Evolutionary conservation across 2,797 vertebrate species (phyloP).

Genomic region (Diglossa cyanea): DNA sequence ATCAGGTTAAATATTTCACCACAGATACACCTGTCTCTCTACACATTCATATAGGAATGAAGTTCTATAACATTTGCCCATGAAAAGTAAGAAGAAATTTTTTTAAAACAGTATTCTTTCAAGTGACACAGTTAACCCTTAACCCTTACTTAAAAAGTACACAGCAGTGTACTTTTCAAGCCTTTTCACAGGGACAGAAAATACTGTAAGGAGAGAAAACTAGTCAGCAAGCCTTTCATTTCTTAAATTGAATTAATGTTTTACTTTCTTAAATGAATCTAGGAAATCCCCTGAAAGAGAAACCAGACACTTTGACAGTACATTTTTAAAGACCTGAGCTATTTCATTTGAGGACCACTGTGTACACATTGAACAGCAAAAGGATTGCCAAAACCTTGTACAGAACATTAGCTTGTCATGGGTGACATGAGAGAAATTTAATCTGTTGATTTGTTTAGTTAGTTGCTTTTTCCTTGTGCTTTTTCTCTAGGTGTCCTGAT

Average conservation of each 20-base stretch:
- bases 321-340: background rate
- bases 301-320: background rate
- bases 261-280: background rate
- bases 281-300: background rate
- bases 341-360: background rate
- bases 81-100: background rate
- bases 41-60: background rate
- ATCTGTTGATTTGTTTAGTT: background rate
- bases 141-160: too few relatives aligned
- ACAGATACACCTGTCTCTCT: background rate
- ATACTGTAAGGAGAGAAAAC: background rate
- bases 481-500: background rate
- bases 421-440: background rate
- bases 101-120: background rate
- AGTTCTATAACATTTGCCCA: background rate
- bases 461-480: background rate
- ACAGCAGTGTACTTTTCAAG: background rate
- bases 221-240: background rate
- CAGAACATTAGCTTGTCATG: background rate
- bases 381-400: background rate
- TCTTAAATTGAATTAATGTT: background rate
- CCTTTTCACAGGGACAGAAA: background rate
- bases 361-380: background rate
- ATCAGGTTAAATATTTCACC: background rate
- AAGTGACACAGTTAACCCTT: background rate